phyloP scores from a whole-genome alignment of 2,797 vertebrate species.

The Platyrinchus mystaceus region DNA sequence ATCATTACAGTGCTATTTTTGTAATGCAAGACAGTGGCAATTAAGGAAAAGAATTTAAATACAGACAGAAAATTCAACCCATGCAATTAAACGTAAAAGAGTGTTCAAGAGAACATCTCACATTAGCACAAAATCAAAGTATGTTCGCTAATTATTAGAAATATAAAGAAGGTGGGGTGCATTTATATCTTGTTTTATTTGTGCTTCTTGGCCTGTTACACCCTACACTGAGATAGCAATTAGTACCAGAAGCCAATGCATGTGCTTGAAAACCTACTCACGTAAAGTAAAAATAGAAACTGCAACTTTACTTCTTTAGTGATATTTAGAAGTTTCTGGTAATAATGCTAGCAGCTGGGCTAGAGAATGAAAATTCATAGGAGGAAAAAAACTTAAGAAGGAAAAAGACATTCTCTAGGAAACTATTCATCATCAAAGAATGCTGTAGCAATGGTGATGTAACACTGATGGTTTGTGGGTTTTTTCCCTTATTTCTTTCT shows the following conservation, averaged over 20 bases:
- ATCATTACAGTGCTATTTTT: constrained; percentile 5
- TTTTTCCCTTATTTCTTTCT: background rate
- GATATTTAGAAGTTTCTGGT: background rate
- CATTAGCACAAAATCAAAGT: background rate
- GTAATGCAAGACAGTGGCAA: background rate
- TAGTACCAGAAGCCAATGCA: background rate
- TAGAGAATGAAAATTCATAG: background rate
- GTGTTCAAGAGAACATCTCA: background rate
- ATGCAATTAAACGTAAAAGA: constrained; percentile 10
- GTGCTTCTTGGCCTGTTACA: background rate
- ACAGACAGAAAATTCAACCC: background rate
- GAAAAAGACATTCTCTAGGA: background rate
- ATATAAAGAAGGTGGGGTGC: background rate
- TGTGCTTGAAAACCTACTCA: background rate
- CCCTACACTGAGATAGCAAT: background rate
- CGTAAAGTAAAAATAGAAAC: background rate
- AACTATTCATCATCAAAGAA: background rate
- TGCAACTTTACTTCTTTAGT: background rate
- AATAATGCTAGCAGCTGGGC: background rate
- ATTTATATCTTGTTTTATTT: background rate
- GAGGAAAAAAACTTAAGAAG: background rate
- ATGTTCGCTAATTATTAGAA: constrained; percentile 1
- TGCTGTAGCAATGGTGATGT: rapidly evolving
- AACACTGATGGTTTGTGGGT: background rate
- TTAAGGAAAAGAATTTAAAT: background rate